Evolutionary conservation across 2,113 vertebrate species (phyloP), one percentile per base, ranked within the genome.

Genomic region (Alethe diademata): DNA sequence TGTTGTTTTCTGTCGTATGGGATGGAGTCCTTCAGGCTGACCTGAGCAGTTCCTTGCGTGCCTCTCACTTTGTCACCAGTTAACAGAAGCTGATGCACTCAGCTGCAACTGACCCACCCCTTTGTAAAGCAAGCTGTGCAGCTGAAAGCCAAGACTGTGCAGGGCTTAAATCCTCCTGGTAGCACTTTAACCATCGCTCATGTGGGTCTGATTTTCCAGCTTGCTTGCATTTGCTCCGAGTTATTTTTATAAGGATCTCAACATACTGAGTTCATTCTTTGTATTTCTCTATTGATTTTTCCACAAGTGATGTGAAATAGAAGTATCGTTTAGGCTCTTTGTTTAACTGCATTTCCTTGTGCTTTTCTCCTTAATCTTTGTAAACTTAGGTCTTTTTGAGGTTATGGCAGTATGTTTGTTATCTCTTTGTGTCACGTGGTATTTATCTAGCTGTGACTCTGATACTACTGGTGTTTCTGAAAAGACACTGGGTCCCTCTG

Each of bases 401-500:
- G 69, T 85, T 87, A 62, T 36, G 54, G 88, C 78, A 95, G 86
- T 95, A 83, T 97, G 95, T 97, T 97, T 97, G 93, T 95, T 97
- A 89, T 96, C 87, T 1, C 88, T 97, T 72, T 61, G 90, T 20
- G 66, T 94, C 97, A 96, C 17, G 57, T 97, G 96, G 71, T 98
- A 96, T 98, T 98, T 98, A 95, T 97, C 96, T 98, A 98, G 92
- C 94, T 98, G 95, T 79, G 90, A 67, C 67, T 96, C 92, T 92
- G 92, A 95, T 95, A 92, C 85, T 92, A 61, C 71, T 96, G 75
- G 67, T 95, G 92, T 95, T 97, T 96, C 87, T 96, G 93, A 95
- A 97, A 96, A 58, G 35, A 88, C 87, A 73, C 96, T 86, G 86
- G n/a, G 81, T 25, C 79, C 35, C 43, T 86, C 78, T 86, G 45